Conservation (phyloP, 2,797 vertebrate genomes). For the Leptoclinus maculatus region DNA sequence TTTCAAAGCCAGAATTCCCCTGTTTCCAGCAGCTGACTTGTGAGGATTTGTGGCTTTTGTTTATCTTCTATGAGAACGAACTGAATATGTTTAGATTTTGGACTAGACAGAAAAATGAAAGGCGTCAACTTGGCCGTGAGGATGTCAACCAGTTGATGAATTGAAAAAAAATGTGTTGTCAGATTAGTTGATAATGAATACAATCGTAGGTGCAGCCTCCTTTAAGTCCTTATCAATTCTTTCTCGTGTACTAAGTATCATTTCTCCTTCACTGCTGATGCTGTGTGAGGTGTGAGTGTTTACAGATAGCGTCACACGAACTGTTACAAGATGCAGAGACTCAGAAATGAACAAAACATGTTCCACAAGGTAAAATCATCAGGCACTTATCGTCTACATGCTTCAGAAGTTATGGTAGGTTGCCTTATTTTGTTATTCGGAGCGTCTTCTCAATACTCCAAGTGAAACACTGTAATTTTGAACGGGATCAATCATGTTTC, state of each 20-base stretch:
- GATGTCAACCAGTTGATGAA: neutral
- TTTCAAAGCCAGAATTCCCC: neutral
- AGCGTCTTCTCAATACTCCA: slow-evolving; percentile 16
- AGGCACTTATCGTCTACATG: neutral
- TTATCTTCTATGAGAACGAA: neutral
- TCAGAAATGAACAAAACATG: neutral
- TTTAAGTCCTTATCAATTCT: neutral
- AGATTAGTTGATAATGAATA: neutral
- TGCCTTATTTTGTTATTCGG: neutral
- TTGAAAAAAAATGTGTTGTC: neutral
- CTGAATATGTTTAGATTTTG: neutral
- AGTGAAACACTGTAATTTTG: slow-evolving; percentile 15
- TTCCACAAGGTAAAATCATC: slow-evolving; percentile 4
- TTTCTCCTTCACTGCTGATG: slow-evolving; percentile 7
- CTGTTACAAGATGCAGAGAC: slow-evolving; percentile 1
- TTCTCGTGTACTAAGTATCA: slow-evolving; percentile 3
- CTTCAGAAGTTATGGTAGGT: neutral
- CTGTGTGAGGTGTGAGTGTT: neutral
- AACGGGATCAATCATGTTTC: slow-evolving; percentile 53
- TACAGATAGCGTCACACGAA: neutral
- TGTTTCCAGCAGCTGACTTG: neutral
- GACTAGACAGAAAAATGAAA: neutral
- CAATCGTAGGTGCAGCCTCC: neutral
- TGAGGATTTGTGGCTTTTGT: neutral
- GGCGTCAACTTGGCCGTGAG: neutral